These are phyloP conservation scores for Calidris pygmaea DNA, from an alignment of 2,113 vertebrate species.

Conservation along the genomic window DNA sequence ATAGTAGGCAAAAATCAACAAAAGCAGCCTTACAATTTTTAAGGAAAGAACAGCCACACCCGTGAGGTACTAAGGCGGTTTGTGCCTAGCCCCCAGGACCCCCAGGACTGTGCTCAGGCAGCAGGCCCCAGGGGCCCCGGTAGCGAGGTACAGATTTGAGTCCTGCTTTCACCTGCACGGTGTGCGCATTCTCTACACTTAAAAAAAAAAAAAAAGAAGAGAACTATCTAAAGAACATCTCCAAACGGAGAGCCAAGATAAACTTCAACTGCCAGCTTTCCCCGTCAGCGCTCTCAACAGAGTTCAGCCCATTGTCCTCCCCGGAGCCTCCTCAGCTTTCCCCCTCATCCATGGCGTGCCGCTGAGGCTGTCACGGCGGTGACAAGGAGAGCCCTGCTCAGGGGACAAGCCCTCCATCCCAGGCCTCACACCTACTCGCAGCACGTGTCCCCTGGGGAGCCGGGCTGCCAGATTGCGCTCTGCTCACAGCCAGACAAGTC, in stretches of 20 bases:
- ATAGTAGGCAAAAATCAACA: not conserved
- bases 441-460: not conserved
- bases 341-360: fast-evolving
- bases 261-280: not conserved
- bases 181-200: fast-evolving
- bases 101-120: fast-evolving
- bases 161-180: not conserved
- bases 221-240: not conserved
- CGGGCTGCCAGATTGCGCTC: fast-evolving
- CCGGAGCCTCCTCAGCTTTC: too few relatives aligned
- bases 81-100: not conserved
- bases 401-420: fast-evolving
- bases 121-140: too few relatives aligned
- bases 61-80: not conserved
- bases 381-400: not conserved
- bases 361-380: fast-evolving
- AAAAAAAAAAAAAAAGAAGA: too few relatives aligned
- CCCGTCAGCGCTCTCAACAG: fast-evolving
- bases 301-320: fast-evolving
- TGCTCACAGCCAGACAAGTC: not conserved
- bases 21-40: fast-evolving
- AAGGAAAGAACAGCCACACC: not conserved
- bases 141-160: not conserved
- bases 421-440: not conserved
- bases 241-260: not conserved